Conservation (phyloP, 2,113 vertebrate genomes). For the Trichechus manatus region DNA sequence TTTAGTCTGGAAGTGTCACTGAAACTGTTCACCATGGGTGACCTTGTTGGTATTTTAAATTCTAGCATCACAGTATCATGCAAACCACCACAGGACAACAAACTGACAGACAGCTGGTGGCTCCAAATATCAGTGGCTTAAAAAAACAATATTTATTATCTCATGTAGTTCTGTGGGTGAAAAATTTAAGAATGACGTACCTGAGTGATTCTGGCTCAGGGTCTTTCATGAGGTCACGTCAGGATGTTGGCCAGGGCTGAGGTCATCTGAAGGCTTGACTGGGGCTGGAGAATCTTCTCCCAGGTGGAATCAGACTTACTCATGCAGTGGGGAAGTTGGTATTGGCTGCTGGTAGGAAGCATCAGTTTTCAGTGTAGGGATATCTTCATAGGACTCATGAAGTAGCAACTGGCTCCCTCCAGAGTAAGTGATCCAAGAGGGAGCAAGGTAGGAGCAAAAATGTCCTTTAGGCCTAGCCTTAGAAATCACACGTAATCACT, state of each 20-base stretch:
- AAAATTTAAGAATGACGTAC: background rate
- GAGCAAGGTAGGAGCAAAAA: rapidly evolving
- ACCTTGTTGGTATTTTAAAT: no score
- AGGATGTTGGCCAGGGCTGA: background rate
- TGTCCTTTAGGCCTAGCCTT: background rate
- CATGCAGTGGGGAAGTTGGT: rapidly evolving
- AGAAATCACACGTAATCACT: background rate
- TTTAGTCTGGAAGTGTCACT: no score
- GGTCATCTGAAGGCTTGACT: rapidly evolving
- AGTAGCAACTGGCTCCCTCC: rapidly evolving
- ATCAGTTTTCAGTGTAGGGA: no score
- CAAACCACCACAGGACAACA: no score
- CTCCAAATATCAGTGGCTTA: background rate
- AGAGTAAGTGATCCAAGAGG: background rate
- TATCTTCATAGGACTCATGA: background rate
- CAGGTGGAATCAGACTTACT: background rate
- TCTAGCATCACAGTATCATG: no score
- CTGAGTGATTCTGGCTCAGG: no score
- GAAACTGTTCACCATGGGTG: no score
- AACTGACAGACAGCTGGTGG: no score
- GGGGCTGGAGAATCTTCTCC: background rate
- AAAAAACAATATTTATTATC: no score
- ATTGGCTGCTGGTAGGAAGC: background rate
- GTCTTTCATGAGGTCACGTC: rapidly evolving
- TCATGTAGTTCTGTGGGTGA: background rate